Evolutionary conservation across 2,797 vertebrate genomes (phyloP).

Genomic region (Denticeps clupeoides): DNA sequence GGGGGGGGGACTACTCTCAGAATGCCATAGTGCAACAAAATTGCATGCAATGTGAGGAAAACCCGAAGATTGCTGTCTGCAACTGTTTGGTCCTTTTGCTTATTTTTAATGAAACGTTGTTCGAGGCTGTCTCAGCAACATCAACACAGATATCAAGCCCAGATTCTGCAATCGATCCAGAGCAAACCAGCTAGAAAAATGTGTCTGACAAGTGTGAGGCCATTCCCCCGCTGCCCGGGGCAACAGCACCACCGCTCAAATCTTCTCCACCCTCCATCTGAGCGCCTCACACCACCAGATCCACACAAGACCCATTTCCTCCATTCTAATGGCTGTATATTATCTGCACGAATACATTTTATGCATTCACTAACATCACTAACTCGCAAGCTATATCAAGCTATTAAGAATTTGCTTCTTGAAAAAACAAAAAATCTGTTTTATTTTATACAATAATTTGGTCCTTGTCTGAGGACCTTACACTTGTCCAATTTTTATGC

Average conservation of each 20-base stretch:
- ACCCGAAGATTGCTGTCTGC: background rate
- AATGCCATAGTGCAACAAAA: too few species aligned
- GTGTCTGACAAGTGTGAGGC: conserved; percentile 38
- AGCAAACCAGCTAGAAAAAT: conserved; percentile 38
- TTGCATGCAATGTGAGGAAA: too few species aligned
- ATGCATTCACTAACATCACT: too few species aligned
- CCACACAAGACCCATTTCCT: background rate
- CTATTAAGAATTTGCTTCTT: too few species aligned
- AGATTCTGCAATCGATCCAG: conserved; percentile 35
- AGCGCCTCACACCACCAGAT: conserved; percentile 3
- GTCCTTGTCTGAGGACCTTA: too few species aligned
- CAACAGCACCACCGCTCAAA: conserved; percentile 7
- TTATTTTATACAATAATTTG: too few species aligned
- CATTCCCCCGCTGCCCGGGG: conserved; percentile 13
- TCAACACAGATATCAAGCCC: conserved; percentile 31
- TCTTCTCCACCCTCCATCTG: conserved; percentile 12
- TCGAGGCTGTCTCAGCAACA: conserved; percentile 25
- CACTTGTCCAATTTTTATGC: too few species aligned
- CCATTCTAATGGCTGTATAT: conserved; percentile 6
- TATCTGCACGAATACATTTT: too few species aligned
- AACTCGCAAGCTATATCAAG: too few species aligned
- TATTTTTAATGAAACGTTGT: conserved; percentile 27
- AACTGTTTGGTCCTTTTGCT: conserved; percentile 19
- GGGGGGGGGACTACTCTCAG: too few species aligned
- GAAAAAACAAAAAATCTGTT: too few species aligned